Evolutionary conservation across 2,797 vertebrate species (phyloP), one percentile per base, ranked within the genome.

Genomic region (Clarias pachynema): DNA sequence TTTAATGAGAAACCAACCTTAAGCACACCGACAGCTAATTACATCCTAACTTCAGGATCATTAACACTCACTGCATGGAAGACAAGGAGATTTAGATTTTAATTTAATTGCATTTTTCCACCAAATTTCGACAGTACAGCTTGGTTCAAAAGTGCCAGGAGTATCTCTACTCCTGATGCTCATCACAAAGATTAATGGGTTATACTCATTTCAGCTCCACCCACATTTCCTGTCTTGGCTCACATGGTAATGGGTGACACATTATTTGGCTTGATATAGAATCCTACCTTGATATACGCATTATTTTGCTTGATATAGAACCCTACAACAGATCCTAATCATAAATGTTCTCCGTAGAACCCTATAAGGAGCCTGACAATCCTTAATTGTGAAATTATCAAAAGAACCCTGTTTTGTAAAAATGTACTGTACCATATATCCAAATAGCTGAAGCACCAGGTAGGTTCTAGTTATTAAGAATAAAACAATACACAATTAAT

Each of bases 81-180:
- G 78, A 80, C 78, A 6, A 65, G 16, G 37, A 63, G 22, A 79
- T 62, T 62, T 60, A 24, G 57, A 62, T 3, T 79, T 79, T 18
- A 63, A 62, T 79, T 79, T 10, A 79, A 62, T 44, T 79, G 77
- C 59, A 79, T 15, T 63, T 79, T 40, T 18, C 31, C 14, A 63
- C 59, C 56, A 62, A 18, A 34, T 34, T 22, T 3, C 49, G 70
- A 57, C 26, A 34, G 59, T n/a, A 62, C 10, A 12, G 34, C 24
- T 62, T 79, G 14, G 57, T 37, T 24, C 37, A 31, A 78, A 60
- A 24, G 56, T 37, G 10, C 75, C 14, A 59, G 31, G 20, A 37
- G 10, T 63, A 40, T 26, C 59, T 62, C 12, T 62, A 79, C 44
- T 18, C 7, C 15, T 44, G 24, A 79, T 79, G 20, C 62, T 79